Evolutionary conservation across 2,797 vertebrate genomes (phyloP).

Genomic region (Pseudocheirus occidentalis): DNA sequence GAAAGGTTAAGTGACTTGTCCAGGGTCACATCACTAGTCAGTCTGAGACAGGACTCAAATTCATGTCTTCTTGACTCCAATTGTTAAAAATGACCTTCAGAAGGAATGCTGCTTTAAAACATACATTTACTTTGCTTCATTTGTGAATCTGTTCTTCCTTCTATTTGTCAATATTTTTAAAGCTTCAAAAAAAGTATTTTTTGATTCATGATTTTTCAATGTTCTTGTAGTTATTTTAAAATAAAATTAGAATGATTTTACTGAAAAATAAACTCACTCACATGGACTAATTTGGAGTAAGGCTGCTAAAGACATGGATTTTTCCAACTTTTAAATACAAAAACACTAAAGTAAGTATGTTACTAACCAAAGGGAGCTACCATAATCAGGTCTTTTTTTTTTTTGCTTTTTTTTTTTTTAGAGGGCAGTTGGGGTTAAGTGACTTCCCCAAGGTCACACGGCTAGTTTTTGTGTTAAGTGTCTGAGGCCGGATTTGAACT

Average conservation of each 20-base stretch:
- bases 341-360: background rate
- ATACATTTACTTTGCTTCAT: background rate
- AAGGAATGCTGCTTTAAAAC: background rate
- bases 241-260: background rate
- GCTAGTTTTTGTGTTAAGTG: too few relatives aligned
- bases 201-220: background rate
- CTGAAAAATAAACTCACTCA: background rate
- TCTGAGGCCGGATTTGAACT: too few relatives aligned
- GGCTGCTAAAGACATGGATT: background rate
- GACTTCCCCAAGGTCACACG: too few relatives aligned
- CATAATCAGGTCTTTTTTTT: background rate
- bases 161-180: background rate
- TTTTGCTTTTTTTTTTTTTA: too few relatives aligned
- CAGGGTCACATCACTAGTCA: background rate
- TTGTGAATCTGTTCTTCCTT: background rate
- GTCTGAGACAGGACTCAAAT: background rate
- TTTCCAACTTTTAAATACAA: background rate
- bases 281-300: background rate
- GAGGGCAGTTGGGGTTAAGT: too few relatives aligned
- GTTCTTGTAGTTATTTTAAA: conserved; percentile 17
- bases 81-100: background rate
- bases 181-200: background rate
- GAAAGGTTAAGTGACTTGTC: background rate
- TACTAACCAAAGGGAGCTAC: background rate
- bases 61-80: background rate